Percentiles rank a stretch among this genome's conserved stretches.
Evolutionary conservation across 2,797 vertebrate species (phyloP).

Genomic region (Phyllotis vaccarum): DNA sequence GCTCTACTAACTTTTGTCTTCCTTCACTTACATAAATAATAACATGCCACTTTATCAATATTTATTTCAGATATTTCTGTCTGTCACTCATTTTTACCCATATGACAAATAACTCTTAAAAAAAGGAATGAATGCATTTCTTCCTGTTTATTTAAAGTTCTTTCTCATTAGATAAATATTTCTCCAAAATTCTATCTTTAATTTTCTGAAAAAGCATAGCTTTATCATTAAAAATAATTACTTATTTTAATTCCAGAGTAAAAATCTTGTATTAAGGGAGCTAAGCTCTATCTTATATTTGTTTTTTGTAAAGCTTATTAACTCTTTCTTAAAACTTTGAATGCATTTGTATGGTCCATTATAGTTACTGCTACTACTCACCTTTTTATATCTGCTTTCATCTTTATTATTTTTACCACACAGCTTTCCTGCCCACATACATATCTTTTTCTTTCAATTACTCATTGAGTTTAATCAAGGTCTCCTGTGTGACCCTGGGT

Average conservation of each 20-base stretch:
- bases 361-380: background rate
- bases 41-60: background rate
- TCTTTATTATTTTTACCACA: background rate
- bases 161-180: background rate
- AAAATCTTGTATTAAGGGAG: background rate
- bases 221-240: background rate
- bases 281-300: background rate
- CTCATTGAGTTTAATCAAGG: background rate
- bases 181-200: too few relatives aligned
- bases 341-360: background rate
- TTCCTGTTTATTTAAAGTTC: too few relatives aligned
- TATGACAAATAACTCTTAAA: background rate
- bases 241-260: background rate
- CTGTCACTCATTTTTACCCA: background rate
- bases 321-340: background rate
- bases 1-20: background rate
- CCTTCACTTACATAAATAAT: background rate
- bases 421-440: background rate
- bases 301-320: background rate
- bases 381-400: background rate
- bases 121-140: background rate
- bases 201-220: background rate
- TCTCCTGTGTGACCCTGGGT: background rate
- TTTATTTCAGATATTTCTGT: background rate
- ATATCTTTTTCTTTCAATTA: background rate